These are phyloP conservation scores for Dioctria linearis DNA, from an alignment of 2,888 invertebrate species.

Conservation along the genomic window DNA sequence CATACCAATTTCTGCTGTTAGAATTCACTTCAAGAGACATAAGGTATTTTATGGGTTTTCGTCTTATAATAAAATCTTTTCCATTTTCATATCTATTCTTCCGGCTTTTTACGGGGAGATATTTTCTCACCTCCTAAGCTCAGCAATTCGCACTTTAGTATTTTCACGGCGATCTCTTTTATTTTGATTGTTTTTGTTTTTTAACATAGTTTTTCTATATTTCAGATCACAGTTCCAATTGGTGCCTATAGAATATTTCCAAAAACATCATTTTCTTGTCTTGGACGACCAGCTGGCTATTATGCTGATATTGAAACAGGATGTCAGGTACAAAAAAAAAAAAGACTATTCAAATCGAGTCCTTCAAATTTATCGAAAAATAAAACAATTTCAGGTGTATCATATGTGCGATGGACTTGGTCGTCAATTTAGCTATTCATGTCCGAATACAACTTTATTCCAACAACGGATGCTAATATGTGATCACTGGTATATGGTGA, in stretches of 20 bases:
- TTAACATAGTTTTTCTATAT: neutral
- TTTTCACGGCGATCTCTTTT: no score
- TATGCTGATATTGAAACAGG: slow-evolving; percentile 83
- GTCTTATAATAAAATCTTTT: no score
- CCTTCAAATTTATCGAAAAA: neutral
- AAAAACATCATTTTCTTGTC: slow-evolving; percentile 77
- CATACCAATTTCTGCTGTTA: no score
- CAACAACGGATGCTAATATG: slow-evolving; percentile 87
- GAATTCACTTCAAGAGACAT: no score
- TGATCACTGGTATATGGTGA: slow-evolving; percentile 87
- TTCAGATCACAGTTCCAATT: slow-evolving; percentile 60
- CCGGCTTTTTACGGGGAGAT: no score
- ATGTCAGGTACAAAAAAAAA: slow-evolving; percentile 75
- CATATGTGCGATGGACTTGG: slow-evolving; percentile 87
- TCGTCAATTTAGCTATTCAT: slow-evolving; percentile 83
- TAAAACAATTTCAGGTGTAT: slow-evolving; percentile 75
- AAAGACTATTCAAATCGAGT: neutral
- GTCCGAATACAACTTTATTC: slow-evolving; percentile 85
- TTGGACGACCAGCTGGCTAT: slow-evolving; percentile 79
- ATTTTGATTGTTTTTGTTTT: no score
- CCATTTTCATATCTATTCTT: no score
- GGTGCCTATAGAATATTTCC: slow-evolving; percentile 67
- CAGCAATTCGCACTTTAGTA: no score
- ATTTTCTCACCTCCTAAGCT: no score
- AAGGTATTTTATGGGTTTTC: no score